Percentiles rank a stretch among this genome's conserved stretches.
Evolutionary conservation across 2,888 invertebrate genomes (phyloP).

Genomic region (Amblyjoppa proteus): DNA sequence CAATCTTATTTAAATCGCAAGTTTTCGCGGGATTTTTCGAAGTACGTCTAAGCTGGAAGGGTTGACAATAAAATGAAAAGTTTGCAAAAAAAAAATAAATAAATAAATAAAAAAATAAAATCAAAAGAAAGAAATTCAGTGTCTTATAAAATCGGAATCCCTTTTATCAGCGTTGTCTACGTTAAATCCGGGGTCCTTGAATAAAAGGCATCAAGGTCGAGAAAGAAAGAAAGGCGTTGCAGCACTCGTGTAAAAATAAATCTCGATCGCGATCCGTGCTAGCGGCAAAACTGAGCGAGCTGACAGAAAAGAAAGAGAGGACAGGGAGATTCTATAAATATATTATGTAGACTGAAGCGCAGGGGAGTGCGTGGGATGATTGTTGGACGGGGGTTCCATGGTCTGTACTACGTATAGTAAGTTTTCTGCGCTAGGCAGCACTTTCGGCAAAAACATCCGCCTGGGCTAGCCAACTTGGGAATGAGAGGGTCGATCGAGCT

Average conservation of each 20-base stretch:
- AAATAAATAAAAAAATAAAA: neutral
- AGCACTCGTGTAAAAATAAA: slow-evolving; percentile 55
- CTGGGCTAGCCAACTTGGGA: slow-evolving; percentile 41
- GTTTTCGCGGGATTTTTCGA: too few species aligned
- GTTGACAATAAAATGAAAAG: neutral
- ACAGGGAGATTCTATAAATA: slow-evolving; percentile 39
- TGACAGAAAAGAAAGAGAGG: slow-evolving; percentile 15
- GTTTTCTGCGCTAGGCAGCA: slow-evolving; percentile 30
- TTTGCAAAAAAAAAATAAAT: neutral
- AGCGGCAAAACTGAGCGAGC: slow-evolving; percentile 3
- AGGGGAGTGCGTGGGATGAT: slow-evolving; percentile 63
- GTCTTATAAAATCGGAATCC: neutral
- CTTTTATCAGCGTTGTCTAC: neutral
- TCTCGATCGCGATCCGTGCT: slow-evolving; percentile 16
- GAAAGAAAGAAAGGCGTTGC: slow-evolving; percentile 49
- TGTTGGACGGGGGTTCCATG: slow-evolving; percentile 26
- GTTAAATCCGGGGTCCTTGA: neutral
- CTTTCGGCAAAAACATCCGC: slow-evolving; percentile 62
- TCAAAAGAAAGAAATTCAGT: neutral
- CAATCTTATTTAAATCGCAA: too few species aligned
- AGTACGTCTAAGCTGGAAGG: too few species aligned
- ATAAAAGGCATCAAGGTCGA: slow-evolving; percentile 54
- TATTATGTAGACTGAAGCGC: slow-evolving; percentile 39
- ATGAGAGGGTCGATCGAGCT: slow-evolving; percentile 59
- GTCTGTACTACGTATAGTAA: slow-evolving; percentile 9